Percentiles rank a stretch among this genome's conserved stretches.
Evolutionary conservation across 2,113 vertebrate species (phyloP).

Genomic region (Numida meleagris): DNA sequence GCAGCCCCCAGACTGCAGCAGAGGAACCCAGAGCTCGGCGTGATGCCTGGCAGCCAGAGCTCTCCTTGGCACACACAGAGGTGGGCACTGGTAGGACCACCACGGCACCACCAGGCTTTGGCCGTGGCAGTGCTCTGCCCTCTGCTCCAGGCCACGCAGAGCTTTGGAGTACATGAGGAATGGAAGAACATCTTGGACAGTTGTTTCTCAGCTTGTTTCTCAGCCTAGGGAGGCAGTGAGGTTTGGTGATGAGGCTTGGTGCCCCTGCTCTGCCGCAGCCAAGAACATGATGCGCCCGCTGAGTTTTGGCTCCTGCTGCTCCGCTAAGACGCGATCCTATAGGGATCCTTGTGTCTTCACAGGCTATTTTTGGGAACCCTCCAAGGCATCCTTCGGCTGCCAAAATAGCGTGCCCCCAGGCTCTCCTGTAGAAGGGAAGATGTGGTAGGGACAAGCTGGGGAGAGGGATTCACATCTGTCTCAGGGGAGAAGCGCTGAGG

Average conservation of each 20-base stretch:
- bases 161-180: neutral
- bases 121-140: neutral
- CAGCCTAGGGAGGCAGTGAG: neutral
- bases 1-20: neutral
- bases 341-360: neutral
- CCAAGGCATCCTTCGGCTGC: neutral
- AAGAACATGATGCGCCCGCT: neutral
- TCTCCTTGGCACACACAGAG: neutral
- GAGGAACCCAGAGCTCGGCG: neutral
- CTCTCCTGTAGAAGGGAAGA: neutral
- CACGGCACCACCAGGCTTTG: neutral
- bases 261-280: neutral
- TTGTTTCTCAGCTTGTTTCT: neutral
- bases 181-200: neutral
- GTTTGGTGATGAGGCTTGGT: neutral
- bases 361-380: slow-evolving; percentile 29
- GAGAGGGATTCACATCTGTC: neutral
- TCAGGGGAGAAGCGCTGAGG: rapidly evolving
- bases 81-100: neutral
- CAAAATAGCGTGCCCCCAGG: neutral
- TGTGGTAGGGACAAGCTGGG: neutral
- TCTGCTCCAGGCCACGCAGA: rapidly evolving
- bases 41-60: neutral
- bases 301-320: slow-evolving; percentile 19
- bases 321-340: neutral